Conservation (phyloP, 2,888 invertebrate genomes). For the Gonocerus acuteangulatus region DNA sequence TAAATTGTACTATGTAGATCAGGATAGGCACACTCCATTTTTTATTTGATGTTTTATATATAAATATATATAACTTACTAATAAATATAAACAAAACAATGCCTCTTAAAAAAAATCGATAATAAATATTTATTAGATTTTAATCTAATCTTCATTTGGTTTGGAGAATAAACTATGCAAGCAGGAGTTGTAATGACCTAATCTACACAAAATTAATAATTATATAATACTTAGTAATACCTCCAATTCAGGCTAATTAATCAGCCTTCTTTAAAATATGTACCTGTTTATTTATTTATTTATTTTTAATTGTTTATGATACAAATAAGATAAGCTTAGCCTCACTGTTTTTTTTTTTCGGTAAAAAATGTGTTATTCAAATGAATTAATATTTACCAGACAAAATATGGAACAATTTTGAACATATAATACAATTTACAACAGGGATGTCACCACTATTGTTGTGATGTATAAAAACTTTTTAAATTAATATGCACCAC, state of each 20-base stretch:
- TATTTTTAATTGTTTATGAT: neutral
- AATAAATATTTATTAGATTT: constrained; percentile 27
- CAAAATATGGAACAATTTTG: constrained; percentile 32
- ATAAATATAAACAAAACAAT: constrained; percentile 22
- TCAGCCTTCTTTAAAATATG: constrained; percentile 24
- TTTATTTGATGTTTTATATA: neutral
- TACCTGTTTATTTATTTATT: constrained; percentile 13
- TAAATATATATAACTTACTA: constrained; percentile 17
- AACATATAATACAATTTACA: constrained; percentile 30
- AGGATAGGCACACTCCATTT: constrained; percentile 20
- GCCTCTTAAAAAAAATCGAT: constrained; percentile 23
- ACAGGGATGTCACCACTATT: constrained; percentile 24
- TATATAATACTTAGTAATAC: constrained; percentile 34
- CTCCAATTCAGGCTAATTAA: constrained; percentile 29
- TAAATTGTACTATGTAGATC: constrained; percentile 16
- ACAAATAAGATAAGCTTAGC: constrained; percentile 12
- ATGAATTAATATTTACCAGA: constrained; percentile 24
- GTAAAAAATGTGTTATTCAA: constrained; percentile 9
- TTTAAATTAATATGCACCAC: constrained; percentile 8
- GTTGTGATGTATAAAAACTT: constrained; percentile 19
- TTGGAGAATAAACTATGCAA: constrained; percentile 32
- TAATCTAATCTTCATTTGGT: constrained; percentile 27
- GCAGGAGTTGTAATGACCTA: constrained; percentile 32
- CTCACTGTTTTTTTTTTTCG: constrained; percentile 3
- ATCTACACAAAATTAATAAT: constrained; percentile 33